Base-by-base conservation (phyloP, 2,888 invertebrate species). In the Pammene aurita region DNA sequence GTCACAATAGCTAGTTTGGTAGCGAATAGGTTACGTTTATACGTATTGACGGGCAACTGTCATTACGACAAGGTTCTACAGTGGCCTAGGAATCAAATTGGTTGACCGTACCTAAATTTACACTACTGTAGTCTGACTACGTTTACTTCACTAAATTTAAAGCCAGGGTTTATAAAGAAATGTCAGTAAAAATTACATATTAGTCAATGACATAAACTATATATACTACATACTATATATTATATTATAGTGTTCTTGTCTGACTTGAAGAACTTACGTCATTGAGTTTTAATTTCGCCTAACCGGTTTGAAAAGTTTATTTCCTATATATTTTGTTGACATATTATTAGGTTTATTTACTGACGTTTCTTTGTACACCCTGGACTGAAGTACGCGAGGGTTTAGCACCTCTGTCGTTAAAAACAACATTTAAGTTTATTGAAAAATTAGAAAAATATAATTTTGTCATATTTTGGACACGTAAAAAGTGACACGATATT, bases 81-180 rank as follows among this genome's bases (percentile, higher is more conserved):
- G n/a, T n/a, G n/a, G n/a, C n/a, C n/a, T n/a, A n/a, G n/a, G n/a
- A n/a, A n/a, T n/a, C n/a, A n/a, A n/a, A n/a, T n/a, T n/a, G n/a
- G n/a, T n/a, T n/a, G n/a, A n/a, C n/a, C n/a, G n/a, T n/a, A 70
- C 68, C 65, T 72, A 72, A 72, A 73, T 71, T 75, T 75, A 74
- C 52, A 72, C 75, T 76, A 79, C 55, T 72, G 84, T 85, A 88
- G 87, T 86, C 80, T 80, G 56, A 87, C 87, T 86, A 88, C 87
- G 76, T 75, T 76, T 68, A 68, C 44, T 67, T 34, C 44, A 74
- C 80, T 80, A 81, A 9, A 10, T 34, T 26, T 58, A 26, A n/a
- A 41, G n/a, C n/a, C 26, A n/a, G 50, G n/a, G 13, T 58, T 44
- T n/a, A 18, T 10, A 52, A 61, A 50, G 41, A 38, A 42, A 42